Base-by-base conservation (phyloP, 2,888 invertebrate species). In the Campopleginae sp. region DNA sequence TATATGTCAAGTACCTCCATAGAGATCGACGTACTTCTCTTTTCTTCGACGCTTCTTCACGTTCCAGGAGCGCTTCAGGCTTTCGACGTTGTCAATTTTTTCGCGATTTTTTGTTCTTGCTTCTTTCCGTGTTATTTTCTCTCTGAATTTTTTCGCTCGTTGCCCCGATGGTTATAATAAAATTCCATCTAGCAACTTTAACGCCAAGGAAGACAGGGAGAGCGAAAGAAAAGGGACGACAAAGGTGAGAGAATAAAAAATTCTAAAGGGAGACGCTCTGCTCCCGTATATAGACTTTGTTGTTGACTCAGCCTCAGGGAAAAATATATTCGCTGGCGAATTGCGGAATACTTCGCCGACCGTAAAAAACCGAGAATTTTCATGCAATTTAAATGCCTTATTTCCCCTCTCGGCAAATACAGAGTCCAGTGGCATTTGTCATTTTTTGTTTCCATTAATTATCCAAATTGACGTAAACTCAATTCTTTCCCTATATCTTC, bases 1-100 rank as follows among this genome's bases (percentile, higher is more conserved):
- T 88, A 85, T 85, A 85, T 78, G 87, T 88, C 85, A 88, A 91
- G 91, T 89, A 85, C 86, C 91, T 91, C 91, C 89, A 89, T 89
- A 91, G 91, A 91, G 85, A 88, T 86, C 89, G 87, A 86, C 83
- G 84, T 88, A 85, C 88, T 84, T 85, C 79, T 82, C 44, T 54
- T 58, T 68, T 80, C 66, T 68, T 82, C 78, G 74, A 71, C 74
- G 66, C 63, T 84, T 78, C 66, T 80, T 58, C 71, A 75, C 70
- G 70, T 58, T 51, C 51, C 71, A 31, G 70, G 46, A 80, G 72
- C 74, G 65, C 74, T 80, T 79, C 72, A 65, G 86, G 89, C 91
- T 89, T 91, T 90, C 90, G 89, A 89, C 87, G 85, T 82, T 88
- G 88, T 54, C 89, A 87, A 87, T 88, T 88, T 89, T 90, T 88